Evolutionary conservation across 1,140 invertebrate species (phyloP), one percentile per base, ranked within the genome.

Genomic region (Telenomus remus): DNA sequence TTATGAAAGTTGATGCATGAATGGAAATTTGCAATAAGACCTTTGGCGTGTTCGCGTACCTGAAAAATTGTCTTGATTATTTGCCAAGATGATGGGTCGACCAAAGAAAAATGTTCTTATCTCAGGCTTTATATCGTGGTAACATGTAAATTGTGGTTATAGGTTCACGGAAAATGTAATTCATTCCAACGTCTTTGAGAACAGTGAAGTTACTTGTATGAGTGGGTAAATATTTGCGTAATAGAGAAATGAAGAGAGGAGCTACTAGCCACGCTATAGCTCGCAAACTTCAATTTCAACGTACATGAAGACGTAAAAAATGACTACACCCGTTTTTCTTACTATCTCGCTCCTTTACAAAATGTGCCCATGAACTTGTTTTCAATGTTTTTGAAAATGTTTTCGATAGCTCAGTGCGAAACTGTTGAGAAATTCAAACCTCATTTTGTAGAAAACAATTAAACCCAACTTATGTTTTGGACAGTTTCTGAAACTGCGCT

Each of bases 121-220:
- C 60, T 14, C 16, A 0, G 0, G 8, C 11, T n/a, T n/a, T 9
- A 19, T 53, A 37, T 63, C 42, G 7, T 44, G n/a, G 50, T 51
- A 47, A 54, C 50, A 54, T 54, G 60, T 54, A 64, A 64, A 55
- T 64, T 55, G 60, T 64, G 51, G 60, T 64, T 64, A 64, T 55
- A 39, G 50, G 60, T 64, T 55, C 60, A 55, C 47, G 48, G 60
- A 55, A 64, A 55, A 54, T 54, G 51, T 54, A 64, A 54, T 64
- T 54, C 51, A 64, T 54, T 46, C 13, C 44, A 42, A 55, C 42
- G 27, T 64, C 34, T 55, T 55, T 34, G 35, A 64, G 16, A 64
- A 64, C 39, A 33, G 35, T 46, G 47, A 55, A 54, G 33, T 48
- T 55, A 54, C 51, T 27, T 27, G 33, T 6, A 54, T 12, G 60